Evolutionary conservation across 2,888 invertebrate genomes (phyloP).

Genomic region (Schizotus pectinicornis): DNA sequence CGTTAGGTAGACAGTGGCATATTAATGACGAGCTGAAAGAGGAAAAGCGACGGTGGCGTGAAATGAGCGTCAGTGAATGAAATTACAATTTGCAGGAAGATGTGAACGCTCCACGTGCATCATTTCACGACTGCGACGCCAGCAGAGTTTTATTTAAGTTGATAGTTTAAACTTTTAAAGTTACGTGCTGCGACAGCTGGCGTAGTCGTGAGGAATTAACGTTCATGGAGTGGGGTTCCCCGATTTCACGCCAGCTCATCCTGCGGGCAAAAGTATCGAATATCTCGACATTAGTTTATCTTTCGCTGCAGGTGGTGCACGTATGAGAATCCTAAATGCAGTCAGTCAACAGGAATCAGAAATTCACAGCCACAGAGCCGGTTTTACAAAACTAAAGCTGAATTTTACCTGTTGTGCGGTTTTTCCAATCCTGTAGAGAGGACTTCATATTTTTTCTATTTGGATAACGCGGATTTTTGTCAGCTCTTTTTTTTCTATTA

Average conservation of each 20-base stretch:
- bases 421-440: no score
- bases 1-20: slow-evolving; percentile 36
- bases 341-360: not conserved
- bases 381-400: no score
- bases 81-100: slow-evolving; percentile 24
- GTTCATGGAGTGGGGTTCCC: not conserved
- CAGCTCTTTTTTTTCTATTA: no score
- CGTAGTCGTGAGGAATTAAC: slow-evolving; percentile 27
- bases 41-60: slow-evolving; percentile 17
- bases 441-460: no score
- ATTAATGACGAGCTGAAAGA: slow-evolving; percentile 40
- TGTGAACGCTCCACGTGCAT: slow-evolving; percentile 24
- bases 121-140: slow-evolving; percentile 6
- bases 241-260: no score
- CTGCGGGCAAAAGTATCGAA: no score
- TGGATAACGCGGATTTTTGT: no score
- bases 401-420: no score
- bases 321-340: slow-evolving; percentile 18
- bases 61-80: slow-evolving; percentile 24
- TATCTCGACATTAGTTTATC: slow-evolving; percentile 5
- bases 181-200: slow-evolving; percentile 28
- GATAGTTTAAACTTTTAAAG: slow-evolving; percentile 28
- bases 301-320: slow-evolving; percentile 25
- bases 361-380: no score
- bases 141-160: slow-evolving; percentile 26